These are phyloP conservation scores for Dinomys branickii DNA, from an alignment of 2,113 vertebrate species.

Conservation along the genomic window DNA sequence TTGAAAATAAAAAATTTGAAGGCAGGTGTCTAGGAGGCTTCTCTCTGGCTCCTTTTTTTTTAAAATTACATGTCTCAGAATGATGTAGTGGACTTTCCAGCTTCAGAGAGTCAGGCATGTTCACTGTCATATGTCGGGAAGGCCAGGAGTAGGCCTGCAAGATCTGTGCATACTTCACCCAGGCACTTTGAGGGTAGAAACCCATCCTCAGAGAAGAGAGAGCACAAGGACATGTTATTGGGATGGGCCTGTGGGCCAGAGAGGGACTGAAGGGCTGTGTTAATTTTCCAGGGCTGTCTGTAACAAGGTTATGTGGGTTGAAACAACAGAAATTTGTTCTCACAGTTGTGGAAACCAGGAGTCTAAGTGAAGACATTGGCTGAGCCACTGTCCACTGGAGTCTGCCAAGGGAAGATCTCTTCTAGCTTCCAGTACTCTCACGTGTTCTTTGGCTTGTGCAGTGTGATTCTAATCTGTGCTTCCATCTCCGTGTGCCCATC, in stretches of 20 bases:
- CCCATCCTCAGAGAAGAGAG: not conserved
- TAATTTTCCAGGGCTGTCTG: not conserved
- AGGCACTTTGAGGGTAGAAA: not conserved
- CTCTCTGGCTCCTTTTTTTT: not conserved
- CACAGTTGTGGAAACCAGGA: not conserved
- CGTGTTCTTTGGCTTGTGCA: not conserved
- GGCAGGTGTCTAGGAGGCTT: not conserved
- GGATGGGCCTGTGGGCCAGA: not conserved
- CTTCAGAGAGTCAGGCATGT: not conserved
- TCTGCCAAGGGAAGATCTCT: not conserved
- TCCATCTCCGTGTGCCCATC: not conserved
- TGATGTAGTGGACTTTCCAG: not conserved
- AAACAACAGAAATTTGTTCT: not conserved
- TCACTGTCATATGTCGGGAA: not conserved
- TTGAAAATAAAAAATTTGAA: not conserved
- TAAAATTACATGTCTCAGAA: not conserved
- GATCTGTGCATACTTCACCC: not conserved
- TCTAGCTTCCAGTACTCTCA: not conserved
- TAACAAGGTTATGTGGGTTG: not conserved
- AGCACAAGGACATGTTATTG: not conserved
- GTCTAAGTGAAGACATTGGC: not conserved
- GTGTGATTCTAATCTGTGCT: accelerated
- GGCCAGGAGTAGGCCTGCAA: not conserved
- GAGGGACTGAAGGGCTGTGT: not conserved
- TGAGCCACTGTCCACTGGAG: not conserved